Conservation (phyloP, 2,113 vertebrate species). For the Erpornis zantholeuca region DNA sequence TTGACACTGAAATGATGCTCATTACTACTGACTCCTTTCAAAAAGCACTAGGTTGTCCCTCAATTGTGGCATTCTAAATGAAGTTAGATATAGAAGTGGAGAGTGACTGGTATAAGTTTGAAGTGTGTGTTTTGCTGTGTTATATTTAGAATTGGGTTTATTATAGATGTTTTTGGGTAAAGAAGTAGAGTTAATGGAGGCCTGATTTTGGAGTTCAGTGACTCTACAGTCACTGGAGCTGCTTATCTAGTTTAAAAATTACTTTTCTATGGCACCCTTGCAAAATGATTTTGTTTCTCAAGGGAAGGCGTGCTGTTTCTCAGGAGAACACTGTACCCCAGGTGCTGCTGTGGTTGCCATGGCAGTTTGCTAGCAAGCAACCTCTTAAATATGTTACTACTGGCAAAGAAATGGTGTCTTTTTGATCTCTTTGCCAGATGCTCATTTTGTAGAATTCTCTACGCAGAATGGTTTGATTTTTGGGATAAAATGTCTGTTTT, state of each 20-base stretch:
- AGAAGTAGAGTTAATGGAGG: background rate
- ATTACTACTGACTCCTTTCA: background rate
- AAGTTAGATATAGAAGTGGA: fast-evolving
- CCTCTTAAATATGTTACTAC: background rate
- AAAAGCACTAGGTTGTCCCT: background rate
- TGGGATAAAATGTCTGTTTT: background rate
- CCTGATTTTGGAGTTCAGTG: background rate
- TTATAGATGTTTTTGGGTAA: background rate
- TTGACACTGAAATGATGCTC: background rate
- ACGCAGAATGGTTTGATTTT: background rate
- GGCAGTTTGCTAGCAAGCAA: slow-evolving; percentile 21
- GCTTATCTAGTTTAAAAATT: background rate
- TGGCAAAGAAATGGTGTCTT: background rate
- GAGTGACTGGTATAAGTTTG: fast-evolving
- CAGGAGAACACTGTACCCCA: background rate
- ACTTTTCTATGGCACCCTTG: background rate
- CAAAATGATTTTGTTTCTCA: background rate
- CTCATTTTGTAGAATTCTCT: background rate
- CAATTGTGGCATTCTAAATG: background rate
- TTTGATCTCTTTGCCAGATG: background rate
- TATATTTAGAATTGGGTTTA: background rate
- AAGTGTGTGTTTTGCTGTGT: fast-evolving
- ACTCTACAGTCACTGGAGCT: background rate
- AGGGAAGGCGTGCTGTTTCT: background rate
- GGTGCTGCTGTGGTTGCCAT: slow-evolving; percentile 27